A percentile compares a stretch with the other conserved stretches of the same genome.
Conservation (phyloP, 2,113 vertebrate genomes). For the Laticauda laticaudata region DNA sequence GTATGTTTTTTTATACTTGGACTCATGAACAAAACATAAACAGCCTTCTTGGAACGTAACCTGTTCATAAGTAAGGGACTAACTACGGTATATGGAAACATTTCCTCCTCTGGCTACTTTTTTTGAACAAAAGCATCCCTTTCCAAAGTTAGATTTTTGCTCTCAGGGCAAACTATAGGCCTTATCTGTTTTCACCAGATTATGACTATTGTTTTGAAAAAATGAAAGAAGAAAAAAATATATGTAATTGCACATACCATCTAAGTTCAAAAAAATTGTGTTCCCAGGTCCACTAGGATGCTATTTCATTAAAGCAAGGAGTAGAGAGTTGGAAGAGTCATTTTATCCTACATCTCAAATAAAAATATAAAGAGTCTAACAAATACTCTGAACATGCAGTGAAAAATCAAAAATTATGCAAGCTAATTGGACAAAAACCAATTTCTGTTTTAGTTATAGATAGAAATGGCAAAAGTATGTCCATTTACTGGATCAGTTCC, state of each 20-base stretch:
- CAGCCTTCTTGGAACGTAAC: neutral
- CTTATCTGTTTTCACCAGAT: neutral
- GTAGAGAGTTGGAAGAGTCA: neutral
- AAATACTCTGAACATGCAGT: neutral
- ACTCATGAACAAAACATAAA: neutral
- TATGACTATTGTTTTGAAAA: neutral
- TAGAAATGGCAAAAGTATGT: neutral
- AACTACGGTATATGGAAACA: neutral
- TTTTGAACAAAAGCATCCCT: neutral
- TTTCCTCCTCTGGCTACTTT: neutral
- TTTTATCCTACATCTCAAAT: neutral
- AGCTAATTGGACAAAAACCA: neutral
- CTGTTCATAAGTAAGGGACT: neutral
- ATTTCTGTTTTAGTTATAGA: neutral
- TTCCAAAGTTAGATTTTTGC: neutral
- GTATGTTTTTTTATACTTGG: neutral
- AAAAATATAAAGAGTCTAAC: neutral
- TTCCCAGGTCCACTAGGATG: neutral
- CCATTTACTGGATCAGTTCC: neutral
- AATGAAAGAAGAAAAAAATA: neutral
- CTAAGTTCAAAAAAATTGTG: neutral
- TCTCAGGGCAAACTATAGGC: neutral
- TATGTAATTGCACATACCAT: neutral
- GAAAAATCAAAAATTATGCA: neutral
- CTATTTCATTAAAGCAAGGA: neutral